Conservation (phyloP, 2,888 invertebrate genomes). For the Epiblema foenella region DNA sequence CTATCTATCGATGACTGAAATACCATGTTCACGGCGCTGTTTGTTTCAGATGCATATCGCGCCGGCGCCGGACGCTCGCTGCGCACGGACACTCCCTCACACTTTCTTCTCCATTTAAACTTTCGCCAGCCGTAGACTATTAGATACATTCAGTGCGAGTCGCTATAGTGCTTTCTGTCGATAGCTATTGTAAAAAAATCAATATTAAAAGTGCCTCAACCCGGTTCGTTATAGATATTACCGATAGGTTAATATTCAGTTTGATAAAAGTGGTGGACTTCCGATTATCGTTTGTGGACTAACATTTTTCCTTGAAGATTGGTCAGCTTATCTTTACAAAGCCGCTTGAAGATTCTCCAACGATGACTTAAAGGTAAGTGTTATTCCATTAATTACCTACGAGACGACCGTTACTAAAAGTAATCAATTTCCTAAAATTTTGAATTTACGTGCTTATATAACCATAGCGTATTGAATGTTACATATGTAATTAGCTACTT, state of each 20-base stretch:
- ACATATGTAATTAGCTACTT: no score
- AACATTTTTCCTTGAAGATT: constrained; percentile 52
- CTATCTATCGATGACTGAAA: background rate
- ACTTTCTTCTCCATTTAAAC: constrained; percentile 49
- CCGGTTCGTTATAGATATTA: constrained; percentile 51
- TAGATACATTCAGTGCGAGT: constrained; percentile 51
- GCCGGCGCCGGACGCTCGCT: constrained; percentile 38
- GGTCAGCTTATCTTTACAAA: constrained; percentile 56
- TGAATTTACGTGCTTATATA: no score
- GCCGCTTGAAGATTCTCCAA: constrained; percentile 60
- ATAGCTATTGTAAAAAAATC: constrained; percentile 48
- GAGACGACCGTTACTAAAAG: background rate
- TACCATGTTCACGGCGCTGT: constrained; percentile 33
- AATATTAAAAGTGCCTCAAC: constrained; percentile 60
- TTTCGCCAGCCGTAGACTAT: constrained; percentile 43
- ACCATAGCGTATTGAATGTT: no score
- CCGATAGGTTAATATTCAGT: constrained; percentile 43
- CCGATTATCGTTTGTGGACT: constrained; percentile 49
- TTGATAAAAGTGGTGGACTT: constrained; percentile 38
- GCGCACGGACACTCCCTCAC: constrained; percentile 42
- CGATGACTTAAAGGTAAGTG: constrained; percentile 77
- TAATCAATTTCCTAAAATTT: background rate
- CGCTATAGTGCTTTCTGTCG: constrained; percentile 50
- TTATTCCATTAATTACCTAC: background rate
- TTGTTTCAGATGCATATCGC: constrained; percentile 50